These are phyloP conservation scores for Gastracanthus pulcherrimus DNA, from an alignment of 2,888 invertebrate species.

Conservation along the genomic window DNA sequence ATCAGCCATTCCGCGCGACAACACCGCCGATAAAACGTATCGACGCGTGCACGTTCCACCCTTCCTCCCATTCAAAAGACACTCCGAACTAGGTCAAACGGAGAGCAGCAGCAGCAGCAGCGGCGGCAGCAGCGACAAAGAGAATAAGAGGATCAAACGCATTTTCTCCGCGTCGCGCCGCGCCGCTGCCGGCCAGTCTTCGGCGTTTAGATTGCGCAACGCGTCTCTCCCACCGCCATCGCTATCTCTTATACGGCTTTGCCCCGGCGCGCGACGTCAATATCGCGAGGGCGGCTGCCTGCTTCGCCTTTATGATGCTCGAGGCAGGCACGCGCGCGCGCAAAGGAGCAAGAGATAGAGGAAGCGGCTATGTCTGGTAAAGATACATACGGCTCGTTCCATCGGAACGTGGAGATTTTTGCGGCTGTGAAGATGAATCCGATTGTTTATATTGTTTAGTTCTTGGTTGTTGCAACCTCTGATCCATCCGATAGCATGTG, in stretches of 20 bases:
- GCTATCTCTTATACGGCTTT: background rate
- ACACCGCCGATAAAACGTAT: constrained; percentile 19
- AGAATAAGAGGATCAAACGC: constrained; percentile 37
- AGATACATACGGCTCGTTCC: too few relatives aligned
- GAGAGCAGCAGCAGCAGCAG: background rate
- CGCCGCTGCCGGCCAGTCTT: background rate
- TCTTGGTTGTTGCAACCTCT: too few relatives aligned
- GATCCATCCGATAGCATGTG: too few relatives aligned
- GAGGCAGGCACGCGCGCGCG: constrained; percentile 4
- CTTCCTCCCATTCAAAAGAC: background rate
- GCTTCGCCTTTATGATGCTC: constrained; percentile 9
- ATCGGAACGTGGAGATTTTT: too few relatives aligned
- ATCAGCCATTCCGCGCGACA: background rate
- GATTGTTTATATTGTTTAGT: too few relatives aligned
- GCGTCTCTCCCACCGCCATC: background rate
- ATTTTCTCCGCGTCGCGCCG: constrained; percentile 2
- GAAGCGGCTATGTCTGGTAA: too few relatives aligned
- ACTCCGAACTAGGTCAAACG: constrained; percentile 8
- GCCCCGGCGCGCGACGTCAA: constrained; percentile 30
- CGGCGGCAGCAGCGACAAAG: background rate
- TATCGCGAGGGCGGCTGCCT: constrained; percentile 19
- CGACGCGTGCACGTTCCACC: background rate
- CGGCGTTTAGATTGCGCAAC: constrained; percentile 41
- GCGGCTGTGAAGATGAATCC: too few relatives aligned
- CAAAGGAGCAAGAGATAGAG: constrained; percentile 9